Percentiles rank a stretch among this genome's conserved stretches.
Evolutionary conservation across 2,888 invertebrate species (phyloP).

Genomic region (Pelosia muscerda): DNA sequence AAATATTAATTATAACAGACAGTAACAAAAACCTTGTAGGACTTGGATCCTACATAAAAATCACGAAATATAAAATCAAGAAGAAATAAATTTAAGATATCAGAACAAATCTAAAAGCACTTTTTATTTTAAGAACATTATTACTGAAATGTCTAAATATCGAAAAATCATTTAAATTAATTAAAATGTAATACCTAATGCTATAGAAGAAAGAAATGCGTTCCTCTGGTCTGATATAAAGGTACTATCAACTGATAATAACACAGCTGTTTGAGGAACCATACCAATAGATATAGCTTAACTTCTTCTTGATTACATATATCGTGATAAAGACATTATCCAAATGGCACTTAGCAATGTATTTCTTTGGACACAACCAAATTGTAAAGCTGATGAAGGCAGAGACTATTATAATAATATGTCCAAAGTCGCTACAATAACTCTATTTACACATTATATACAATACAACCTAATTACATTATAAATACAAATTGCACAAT

Average conservation of each 20-base stretch:
- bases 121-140: too few species aligned
- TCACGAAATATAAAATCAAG: background rate
- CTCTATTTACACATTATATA: slow-evolving; percentile 48
- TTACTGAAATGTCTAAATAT: too few species aligned
- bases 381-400: slow-evolving; percentile 55
- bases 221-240: too few species aligned
- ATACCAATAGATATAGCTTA: too few species aligned
- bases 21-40: slow-evolving; percentile 38
- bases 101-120: too few species aligned
- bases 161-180: too few species aligned
- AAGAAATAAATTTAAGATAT: background rate
- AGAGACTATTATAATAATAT: slow-evolving; percentile 41
- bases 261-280: too few species aligned
- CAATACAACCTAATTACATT: slow-evolving; percentile 41
- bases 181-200: too few species aligned
- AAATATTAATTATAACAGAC: slow-evolving; percentile 42
- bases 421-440: slow-evolving; percentile 36
- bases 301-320: background rate
- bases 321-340: slow-evolving; percentile 52
- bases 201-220: too few species aligned
- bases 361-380: slow-evolving; percentile 59
- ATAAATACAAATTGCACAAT: slow-evolving; percentile 50
- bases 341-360: slow-evolving; percentile 68
- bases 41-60: background rate
- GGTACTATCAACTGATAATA: background rate